Evolutionary conservation across 2,888 invertebrate genomes (phyloP), one percentile per base, ranked within the genome.

Genomic region (Lithophane leautieri): DNA sequence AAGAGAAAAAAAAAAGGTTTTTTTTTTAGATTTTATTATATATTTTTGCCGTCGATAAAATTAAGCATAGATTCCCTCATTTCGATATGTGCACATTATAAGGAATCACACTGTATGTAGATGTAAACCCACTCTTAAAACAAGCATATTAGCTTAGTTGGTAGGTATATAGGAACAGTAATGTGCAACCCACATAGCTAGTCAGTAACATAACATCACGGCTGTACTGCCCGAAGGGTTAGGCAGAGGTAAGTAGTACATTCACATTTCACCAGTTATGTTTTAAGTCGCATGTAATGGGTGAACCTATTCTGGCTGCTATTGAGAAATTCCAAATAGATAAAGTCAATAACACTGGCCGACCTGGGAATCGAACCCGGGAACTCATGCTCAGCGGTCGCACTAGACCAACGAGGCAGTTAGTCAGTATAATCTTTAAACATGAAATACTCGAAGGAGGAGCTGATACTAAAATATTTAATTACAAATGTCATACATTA

Each of bases 401-500:
- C 11, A 47, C 12, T 61, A 42, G 0, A 22, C 14, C 16, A 42
- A 14, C n/a, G n/a, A n/a, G n/a, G n/a, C n/a, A n/a, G 25, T 14
- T 8, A 47, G 25, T 16, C 14, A 50, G 4, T 16, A 22, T 40
- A 25, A 28, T 69, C 4, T 42, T 42, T 16, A 42, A 71, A 42
- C 22, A 72, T 40, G 25, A 73, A 73, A 19, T 25, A 12, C 8
- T 12, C 7, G 25, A 47, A 50, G 16, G 9, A n/a, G 54, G 7
- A 67, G 28, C 67, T 67, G 25, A 16, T 47, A 52, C 50, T 67
- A 44, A 67, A 60, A 60, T 67, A 50, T 76, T 76, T 76, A 11
- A 78, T 65, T 71, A 73, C 42, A 68, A 54, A 66, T 65, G 69
- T 75, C 47, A 79, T n/a, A 63, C 63, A 61, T 74, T 67, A 61